These are phyloP conservation scores for Choloepus hoffmanni DNA, from an alignment of 2,113 vertebrate genomes.

Conservation along the genomic window DNA sequence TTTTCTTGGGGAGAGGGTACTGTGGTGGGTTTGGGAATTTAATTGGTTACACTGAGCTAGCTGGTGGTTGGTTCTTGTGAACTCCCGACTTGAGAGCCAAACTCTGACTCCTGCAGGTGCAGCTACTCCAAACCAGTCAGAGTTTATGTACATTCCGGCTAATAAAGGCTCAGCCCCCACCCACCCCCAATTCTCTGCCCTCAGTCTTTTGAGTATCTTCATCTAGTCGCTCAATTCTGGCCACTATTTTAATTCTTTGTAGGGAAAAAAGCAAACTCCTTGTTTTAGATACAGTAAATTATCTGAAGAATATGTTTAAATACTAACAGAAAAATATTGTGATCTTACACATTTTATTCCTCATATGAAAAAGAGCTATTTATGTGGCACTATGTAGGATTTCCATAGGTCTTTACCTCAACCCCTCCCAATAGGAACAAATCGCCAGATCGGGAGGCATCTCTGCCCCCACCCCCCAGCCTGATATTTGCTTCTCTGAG, in stretches of 20 bases:
- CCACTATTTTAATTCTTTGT: neutral
- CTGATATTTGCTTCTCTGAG: neutral
- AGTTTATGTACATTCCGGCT: neutral
- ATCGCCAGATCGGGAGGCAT: neutral
- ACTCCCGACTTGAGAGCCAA: neutral
- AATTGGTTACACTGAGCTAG: neutral
- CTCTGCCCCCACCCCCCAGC: no score
- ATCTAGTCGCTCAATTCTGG: neutral
- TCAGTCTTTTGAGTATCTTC: neutral
- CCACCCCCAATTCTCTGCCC: neutral
- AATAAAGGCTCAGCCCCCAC: neutral
- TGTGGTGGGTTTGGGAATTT: neutral
- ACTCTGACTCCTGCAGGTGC: neutral
- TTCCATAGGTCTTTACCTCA: neutral
- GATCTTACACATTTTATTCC: neutral
- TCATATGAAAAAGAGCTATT: neutral
- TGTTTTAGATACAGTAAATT: neutral
- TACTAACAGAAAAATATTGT: constrained; percentile 4
- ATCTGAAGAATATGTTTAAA: constrained; percentile 39
- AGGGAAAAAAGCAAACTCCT: neutral
- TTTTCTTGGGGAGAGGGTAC: neutral
- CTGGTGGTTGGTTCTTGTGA: neutral
- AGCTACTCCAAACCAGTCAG: neutral
- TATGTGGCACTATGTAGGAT: neutral
- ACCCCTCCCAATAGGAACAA: neutral